Conservation (phyloP, 2,113 vertebrate genomes). For the Sinosuthora webbiana region DNA sequence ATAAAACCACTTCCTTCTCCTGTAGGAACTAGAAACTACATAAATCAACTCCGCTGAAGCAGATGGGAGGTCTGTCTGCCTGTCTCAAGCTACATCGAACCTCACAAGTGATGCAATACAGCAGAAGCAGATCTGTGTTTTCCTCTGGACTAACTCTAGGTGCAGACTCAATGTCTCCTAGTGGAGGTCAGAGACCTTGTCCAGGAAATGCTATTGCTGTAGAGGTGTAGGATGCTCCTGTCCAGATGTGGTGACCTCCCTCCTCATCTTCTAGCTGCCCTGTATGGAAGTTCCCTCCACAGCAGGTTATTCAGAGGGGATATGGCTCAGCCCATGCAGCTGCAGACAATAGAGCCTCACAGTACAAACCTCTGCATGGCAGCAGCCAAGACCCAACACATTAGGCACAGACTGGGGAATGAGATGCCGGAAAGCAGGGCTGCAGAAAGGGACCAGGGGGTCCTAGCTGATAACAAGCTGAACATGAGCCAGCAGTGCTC, state of each 20-base stretch:
- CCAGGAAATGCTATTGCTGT: background rate
- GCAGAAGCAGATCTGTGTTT: background rate
- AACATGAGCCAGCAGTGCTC: background rate
- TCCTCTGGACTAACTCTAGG: background rate
- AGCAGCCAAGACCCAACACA: background rate
- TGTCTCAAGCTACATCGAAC: background rate
- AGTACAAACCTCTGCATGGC: background rate
- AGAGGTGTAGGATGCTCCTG: background rate
- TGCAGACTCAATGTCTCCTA: background rate
- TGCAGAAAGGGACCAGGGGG: fast-evolving
- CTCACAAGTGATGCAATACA: background rate
- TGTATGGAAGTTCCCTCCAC: background rate
- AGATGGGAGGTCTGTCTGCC: background rate
- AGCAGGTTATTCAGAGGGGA: background rate
- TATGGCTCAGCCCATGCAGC: background rate
- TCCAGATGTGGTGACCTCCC: background rate
- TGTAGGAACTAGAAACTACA: background rate
- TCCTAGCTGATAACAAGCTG: fast-evolving
- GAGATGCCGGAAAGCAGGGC: background rate
- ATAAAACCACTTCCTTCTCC: constrained; percentile 15
- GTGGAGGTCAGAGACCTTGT: background rate
- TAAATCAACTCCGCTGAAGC: background rate
- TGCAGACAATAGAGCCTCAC: background rate
- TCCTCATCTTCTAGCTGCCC: background rate
- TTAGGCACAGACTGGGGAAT: background rate